Conservation (phyloP, 2,888 invertebrate genomes). For the Drosophila crucigera region DNA sequence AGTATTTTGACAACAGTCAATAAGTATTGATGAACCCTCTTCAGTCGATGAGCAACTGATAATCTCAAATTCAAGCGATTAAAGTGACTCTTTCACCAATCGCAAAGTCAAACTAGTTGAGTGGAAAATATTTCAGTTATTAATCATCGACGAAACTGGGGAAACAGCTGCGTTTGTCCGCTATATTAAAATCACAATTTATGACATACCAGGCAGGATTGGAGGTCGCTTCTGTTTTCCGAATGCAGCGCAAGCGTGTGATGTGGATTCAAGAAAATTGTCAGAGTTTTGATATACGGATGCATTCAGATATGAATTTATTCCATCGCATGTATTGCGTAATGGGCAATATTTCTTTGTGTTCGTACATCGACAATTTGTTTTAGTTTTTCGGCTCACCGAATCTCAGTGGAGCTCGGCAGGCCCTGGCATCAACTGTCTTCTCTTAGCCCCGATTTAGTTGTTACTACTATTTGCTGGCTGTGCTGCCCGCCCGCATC, state of each 20-base stretch:
- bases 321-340: neutral
- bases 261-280: neutral
- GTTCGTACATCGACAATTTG: conserved; percentile 17
- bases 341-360: neutral
- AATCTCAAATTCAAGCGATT: neutral
- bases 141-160: neutral
- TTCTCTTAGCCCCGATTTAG: conserved; percentile 62
- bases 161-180: neutral
- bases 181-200: conserved; percentile 32
- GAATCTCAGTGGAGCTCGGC: conserved; percentile 25
- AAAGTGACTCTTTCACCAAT: neutral
- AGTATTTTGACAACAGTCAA: neutral
- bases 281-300: conserved; percentile 4
- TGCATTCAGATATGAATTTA: conserved; percentile 19
- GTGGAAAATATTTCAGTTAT: conserved; percentile 12
- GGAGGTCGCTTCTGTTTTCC: neutral
- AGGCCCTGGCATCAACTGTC: conserved; percentile 4
- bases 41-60: neutral
- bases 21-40: neutral
- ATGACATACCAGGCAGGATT: conserved; percentile 15
- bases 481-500: conserved; percentile 7
- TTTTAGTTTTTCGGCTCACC: conserved; percentile 19
- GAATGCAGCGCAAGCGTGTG: neutral
- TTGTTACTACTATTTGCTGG: conserved; percentile 57
- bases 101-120: conserved; percentile 1